Evolutionary conservation across 2,797 vertebrate genomes (phyloP).

Genomic region (Arremon brunneinucha): DNA sequence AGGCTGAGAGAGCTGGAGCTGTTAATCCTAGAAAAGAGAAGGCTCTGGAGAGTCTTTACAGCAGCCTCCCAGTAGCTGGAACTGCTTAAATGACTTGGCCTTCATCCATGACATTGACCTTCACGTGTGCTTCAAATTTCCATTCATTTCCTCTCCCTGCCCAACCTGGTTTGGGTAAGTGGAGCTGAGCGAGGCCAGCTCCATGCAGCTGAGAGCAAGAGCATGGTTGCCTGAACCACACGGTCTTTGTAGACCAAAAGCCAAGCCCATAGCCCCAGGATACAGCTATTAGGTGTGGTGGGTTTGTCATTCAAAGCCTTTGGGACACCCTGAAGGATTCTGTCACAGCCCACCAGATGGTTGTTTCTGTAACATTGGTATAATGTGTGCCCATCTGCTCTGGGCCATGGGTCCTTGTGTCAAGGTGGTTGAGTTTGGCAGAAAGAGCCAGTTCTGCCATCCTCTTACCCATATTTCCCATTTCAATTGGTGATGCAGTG

Average conservation of each 20-base stretch:
- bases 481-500: neutral
- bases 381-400: rapidly evolving
- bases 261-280: neutral
- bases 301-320: neutral
- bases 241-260: neutral
- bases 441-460: neutral
- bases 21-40: neutral
- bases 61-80: neutral
- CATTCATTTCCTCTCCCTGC: neutral
- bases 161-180: neutral
- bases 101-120: neutral
- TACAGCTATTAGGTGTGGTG: neutral
- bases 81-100: neutral
- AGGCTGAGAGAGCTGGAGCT: neutral
- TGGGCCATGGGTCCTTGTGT: neutral
- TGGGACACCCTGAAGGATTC: neutral
- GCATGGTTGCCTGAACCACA: neutral
- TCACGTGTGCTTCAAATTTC: neutral
- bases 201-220: neutral
- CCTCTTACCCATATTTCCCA: neutral
- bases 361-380: neutral
- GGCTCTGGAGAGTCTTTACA: neutral
- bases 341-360: neutral
- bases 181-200: neutral
- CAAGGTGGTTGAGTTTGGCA: neutral